Evolutionary conservation across 35 echinoderm and acorn worm genomes (phyloP).

Genomic region (Chiridota heheva): DNA sequence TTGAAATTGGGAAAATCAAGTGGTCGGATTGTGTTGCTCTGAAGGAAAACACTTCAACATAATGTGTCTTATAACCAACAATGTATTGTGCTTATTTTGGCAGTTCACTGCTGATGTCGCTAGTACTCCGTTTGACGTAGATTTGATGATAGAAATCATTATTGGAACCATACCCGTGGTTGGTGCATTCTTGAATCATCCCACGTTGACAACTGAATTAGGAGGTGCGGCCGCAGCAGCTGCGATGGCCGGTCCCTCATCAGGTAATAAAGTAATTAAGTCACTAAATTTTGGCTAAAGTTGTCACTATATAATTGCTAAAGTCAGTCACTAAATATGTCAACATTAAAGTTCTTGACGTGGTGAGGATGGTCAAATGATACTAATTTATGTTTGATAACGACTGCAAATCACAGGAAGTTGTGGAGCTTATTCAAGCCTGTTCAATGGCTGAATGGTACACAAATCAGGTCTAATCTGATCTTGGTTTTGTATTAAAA

Average conservation of each 20-base stretch:
- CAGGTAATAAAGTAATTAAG: not conserved
- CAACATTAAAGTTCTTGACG: not conserved
- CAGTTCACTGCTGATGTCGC: constrained; percentile 95
- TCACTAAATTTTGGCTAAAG: not conserved
- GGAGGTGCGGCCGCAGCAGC: constrained; percentile 13
- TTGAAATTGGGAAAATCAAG: not conserved
- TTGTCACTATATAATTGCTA: not conserved
- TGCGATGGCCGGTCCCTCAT: not conserved
- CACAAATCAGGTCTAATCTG: too few relatives aligned
- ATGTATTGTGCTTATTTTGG: too few relatives aligned
- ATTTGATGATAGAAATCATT: constrained; percentile 81
- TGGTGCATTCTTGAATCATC: constrained; percentile 51
- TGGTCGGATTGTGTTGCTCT: too few relatives aligned
- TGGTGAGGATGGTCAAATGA: not conserved
- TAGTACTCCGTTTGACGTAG: constrained; percentile 92
- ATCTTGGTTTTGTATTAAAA: too few relatives aligned
- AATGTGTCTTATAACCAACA: too few relatives aligned
- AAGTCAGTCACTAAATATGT: not conserved
- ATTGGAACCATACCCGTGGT: constrained; percentile 82
- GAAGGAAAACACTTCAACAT: too few relatives aligned
- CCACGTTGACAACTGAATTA: not conserved
- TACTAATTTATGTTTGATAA: too few relatives aligned
- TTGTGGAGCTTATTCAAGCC: too few relatives aligned
- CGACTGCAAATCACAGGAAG: too few relatives aligned
- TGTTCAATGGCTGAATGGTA: too few relatives aligned